Conservation (phyloP, 92 coral and sea anemone genomes). For the Parazoanthus atlanticus region DNA sequence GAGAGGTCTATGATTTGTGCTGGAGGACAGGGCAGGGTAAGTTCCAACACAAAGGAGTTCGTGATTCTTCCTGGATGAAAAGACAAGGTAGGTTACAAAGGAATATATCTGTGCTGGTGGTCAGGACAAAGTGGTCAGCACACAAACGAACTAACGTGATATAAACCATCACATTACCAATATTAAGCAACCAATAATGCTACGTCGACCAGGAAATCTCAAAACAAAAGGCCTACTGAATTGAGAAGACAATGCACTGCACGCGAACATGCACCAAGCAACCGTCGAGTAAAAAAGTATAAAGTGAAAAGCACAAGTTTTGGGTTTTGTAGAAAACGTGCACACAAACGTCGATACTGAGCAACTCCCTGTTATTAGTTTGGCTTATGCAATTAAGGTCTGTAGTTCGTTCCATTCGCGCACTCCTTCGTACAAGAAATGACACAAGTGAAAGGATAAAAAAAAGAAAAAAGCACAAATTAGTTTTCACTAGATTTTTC, state of each 20-base stretch:
- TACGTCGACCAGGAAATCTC: neutral
- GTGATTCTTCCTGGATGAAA: neutral
- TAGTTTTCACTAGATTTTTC: too few species aligned
- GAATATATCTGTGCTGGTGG: neutral
- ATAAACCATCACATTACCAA: neutral
- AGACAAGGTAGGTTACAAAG: neutral
- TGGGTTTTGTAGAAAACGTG: neutral
- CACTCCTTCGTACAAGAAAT: neutral
- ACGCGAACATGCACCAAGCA: too few species aligned
- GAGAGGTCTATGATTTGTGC: conserved; percentile 61
- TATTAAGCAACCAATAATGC: neutral
- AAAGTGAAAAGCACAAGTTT: neutral
- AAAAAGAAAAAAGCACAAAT: too few species aligned
- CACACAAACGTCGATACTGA: neutral
- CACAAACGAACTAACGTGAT: too few species aligned
- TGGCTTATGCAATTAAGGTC: neutral
- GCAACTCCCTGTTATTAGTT: neutral
- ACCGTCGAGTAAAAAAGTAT: too few species aligned
- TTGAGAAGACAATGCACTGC: too few species aligned
- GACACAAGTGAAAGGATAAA: too few species aligned
- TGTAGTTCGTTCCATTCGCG: neutral
- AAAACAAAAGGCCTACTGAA: too few species aligned
- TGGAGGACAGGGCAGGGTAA: conserved; percentile 44
- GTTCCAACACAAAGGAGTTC: neutral
- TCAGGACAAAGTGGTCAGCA: too few species aligned